Evolutionary conservation across 2,888 invertebrate genomes (phyloP), one percentile per base, ranked within the genome.

Genomic region (Ectemnius continuus): DNA sequence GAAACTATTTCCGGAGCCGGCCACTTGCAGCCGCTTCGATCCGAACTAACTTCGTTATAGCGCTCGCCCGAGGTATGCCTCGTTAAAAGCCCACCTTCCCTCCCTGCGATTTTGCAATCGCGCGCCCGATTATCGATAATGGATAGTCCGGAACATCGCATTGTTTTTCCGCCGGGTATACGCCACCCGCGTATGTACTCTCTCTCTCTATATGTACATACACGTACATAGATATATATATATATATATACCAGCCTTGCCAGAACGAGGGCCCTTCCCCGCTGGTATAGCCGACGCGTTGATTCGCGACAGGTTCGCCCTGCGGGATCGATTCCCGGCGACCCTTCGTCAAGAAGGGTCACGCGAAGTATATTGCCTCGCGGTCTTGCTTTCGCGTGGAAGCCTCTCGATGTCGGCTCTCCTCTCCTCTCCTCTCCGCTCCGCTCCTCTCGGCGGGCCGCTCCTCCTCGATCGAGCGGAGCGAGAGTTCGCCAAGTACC

Each of bases 361-460:
- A 76, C 76, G 75, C 76, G 75, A 76, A 71, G 76, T 71, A 76
- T 75, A 76, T 71, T 76, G 71, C 76, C 67, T 67, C 67, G 67
- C 71, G 71, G 76, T 74, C 74, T 60, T 75, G 71, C 76, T 64
- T 36, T 48, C 70, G 26, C 26, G 6, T 36, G 61, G 69, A 71
- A 75, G 75, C 76, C 28, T 16, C 36, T 36, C 36, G 8, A 36
- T 36, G 36, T 36, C 36, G 36, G 8, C 36, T 36, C 36, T 11
- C n/a, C n/a, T 36, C 36, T 36, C 36, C 36, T 36, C 36, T 36
- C 36, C 36, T 36, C 36, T 36, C 36, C 36, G 0, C 36, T 36
- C 8, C 3, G 2, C 36, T 11, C 36, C 36, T 6, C 36, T 36
- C 36, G 36, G 0, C 8, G 8, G 36, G 0, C 11, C 8, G 36